A percentile compares a stretch with the other conserved stretches of the same genome.
Evolutionary conservation across 2,888 invertebrate species (phyloP).

Genomic region (Dryomyza anilis): DNA sequence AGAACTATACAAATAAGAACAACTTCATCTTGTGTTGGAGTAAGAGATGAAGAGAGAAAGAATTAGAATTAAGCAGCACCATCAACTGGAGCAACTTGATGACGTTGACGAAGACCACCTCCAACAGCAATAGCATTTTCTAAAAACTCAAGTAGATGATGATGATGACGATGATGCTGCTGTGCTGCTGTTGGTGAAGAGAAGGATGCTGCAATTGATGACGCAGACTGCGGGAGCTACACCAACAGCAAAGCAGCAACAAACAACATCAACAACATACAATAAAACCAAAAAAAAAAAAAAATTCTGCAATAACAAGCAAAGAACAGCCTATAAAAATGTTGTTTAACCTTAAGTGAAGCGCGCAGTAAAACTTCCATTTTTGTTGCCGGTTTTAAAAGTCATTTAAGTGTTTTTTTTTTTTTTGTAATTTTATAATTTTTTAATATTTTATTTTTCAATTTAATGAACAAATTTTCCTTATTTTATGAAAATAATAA

Average conservation of each 20-base stretch:
- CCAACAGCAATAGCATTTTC: conserved; percentile 15
- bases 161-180: no score
- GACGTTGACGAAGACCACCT: conserved; percentile 34
- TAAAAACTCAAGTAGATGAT: no score
- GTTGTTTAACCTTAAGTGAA: conserved; percentile 33
- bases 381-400: no score
- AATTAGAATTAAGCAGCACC: conserved; percentile 21
- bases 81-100: conserved; percentile 30
- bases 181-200: no score
- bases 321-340: conserved; percentile 40
- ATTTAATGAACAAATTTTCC: no score
- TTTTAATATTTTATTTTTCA: background rate
- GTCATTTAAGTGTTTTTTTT: no score
- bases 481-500: no score
- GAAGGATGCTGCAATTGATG: no score
- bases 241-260: background rate
- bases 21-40: no score
- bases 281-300: conserved; percentile 14
- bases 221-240: no score
- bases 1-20: conserved; percentile 1
- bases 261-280: background rate
- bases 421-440: conserved; percentile 12
- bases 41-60: no score
- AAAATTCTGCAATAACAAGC: conserved; percentile 35
- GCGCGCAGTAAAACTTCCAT: conserved; percentile 25